phyloP scores from a whole-genome alignment of 1,140 invertebrate species.

The Gonatopus flavifemur region DNA sequence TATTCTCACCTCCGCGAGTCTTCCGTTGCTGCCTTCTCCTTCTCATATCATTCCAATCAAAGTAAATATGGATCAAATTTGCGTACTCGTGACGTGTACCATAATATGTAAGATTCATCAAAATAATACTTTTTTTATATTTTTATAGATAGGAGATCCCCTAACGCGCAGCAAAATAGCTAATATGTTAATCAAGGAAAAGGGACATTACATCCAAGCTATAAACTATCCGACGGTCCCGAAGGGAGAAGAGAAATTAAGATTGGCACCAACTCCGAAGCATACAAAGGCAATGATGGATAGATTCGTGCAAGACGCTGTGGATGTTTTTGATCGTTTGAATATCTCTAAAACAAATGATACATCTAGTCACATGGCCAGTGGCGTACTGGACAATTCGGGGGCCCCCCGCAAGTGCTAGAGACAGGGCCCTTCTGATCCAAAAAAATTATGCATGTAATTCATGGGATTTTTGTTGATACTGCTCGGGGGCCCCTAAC shows the following conservation, averaged over 20 bases:
- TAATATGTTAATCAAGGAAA: constrained; percentile 79
- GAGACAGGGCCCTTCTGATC: too few species aligned
- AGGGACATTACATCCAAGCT: constrained; percentile 94
- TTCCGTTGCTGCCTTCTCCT: constrained; percentile 88
- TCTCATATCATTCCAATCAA: constrained; percentile 97
- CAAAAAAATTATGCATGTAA: too few species aligned
- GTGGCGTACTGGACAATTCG: too few species aligned
- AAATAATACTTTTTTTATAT: constrained; percentile 28
- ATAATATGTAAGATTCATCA: neutral
- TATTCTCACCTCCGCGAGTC: constrained; percentile 75
- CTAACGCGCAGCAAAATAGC: constrained; percentile 77
- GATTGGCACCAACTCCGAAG: constrained; percentile 91
- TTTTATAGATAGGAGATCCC: constrained; percentile 81
- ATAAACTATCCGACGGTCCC: constrained; percentile 98
- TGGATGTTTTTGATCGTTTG: constrained; percentile 74
- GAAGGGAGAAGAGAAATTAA: constrained; percentile 87
- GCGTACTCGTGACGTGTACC: neutral
- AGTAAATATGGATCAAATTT: constrained; percentile 53
- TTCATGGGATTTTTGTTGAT: too few species aligned
- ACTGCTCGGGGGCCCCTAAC: too few species aligned
- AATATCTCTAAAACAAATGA: constrained; percentile 59
- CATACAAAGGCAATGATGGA: constrained; percentile 91
- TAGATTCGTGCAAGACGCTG: constrained; percentile 74
- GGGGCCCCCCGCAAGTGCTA: too few species aligned
- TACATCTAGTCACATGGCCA: constrained; percentile 22